Evolutionary conservation across 2,113 vertebrate species (phyloP).

Genomic region (Scortum barcoo): DNA sequence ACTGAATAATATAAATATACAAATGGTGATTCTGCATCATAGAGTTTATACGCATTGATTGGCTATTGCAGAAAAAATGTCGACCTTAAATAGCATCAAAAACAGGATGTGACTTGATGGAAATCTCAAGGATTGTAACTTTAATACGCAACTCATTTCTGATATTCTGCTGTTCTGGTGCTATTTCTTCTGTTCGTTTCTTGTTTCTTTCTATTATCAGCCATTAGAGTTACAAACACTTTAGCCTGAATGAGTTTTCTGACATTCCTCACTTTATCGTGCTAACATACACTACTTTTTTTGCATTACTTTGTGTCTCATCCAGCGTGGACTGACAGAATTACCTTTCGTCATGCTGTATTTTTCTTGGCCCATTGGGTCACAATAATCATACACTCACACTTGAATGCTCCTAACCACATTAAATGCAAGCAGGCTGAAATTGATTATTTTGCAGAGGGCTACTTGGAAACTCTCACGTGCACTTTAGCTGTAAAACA

Average conservation of each 20-base stretch:
- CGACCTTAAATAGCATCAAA: not conserved
- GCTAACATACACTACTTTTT: not conserved
- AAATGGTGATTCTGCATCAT: not conserved
- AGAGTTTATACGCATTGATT: not conserved
- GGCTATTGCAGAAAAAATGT: not conserved
- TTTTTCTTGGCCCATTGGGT: not conserved
- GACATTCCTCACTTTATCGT: not conserved
- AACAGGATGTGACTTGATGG: not conserved
- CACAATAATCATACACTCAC: not conserved
- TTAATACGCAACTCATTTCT: not conserved
- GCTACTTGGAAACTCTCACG: not conserved
- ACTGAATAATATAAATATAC: not conserved
- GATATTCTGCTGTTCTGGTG: not conserved
- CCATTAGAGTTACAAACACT: not conserved
- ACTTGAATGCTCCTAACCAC: not conserved
- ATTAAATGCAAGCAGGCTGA: not conserved
- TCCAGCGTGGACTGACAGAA: not conserved
- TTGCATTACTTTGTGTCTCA: not conserved
- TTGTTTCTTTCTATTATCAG: not conserved
- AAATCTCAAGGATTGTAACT: constrained; percentile 21
- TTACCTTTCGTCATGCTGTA: not conserved
- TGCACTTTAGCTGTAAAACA: not conserved
- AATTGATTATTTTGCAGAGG: not conserved
- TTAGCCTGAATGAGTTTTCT: not conserved
- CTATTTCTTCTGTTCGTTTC: not conserved